Base-by-base conservation (phyloP, 2,113 vertebrate genomes). In the Chloroceryle aenea region DNA sequence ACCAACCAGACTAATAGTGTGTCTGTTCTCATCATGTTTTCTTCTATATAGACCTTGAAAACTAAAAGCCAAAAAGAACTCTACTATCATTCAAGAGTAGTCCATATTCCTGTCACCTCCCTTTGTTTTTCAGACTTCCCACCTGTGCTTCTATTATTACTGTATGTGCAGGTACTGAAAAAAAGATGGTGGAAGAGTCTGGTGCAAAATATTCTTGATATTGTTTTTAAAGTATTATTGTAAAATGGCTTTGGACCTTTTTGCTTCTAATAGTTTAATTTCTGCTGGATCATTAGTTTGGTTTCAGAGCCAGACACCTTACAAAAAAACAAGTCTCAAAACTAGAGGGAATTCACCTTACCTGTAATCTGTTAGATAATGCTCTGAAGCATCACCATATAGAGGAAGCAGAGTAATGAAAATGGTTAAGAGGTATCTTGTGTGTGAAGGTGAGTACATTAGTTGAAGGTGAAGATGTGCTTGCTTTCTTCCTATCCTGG, bases 51-150 rank as follows among this genome's bases (percentile, higher is more conserved):
- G 84, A 73, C 76, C 63, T 91, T 93, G 52, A 92, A 48, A 67
- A 85, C 12, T 58, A 68, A 72, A 40, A 89, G 10, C 32, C 25
- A n/a, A 80, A 80, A 42, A 53, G 69, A 88, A 59, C 38, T 62
- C 32, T 62, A 64, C 22, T 89, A 38, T 79, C 67, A 56, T 80
- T 89, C 32, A 83, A n/a, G 64, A 64, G 32, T 59, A 83, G 45
- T 90, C 64, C 40, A 21, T 83, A 81, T 90, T 89, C 26, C 72
- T 79, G 56, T 74, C 80, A 87, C 95, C 61, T 96, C 34, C 27
- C 14, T 43, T 91, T 85, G 48, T 87, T 93, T 96, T 96, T 94
- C 88, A 95, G 52, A 67, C 59, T 95, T 75, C 62, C 50, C 56
- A 92, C 34, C 25, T 96, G 48, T 87, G 90, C 36, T 91, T 14